Conservation (phyloP, 2,888 invertebrate species). For the Drosophila antonietae region DNA sequence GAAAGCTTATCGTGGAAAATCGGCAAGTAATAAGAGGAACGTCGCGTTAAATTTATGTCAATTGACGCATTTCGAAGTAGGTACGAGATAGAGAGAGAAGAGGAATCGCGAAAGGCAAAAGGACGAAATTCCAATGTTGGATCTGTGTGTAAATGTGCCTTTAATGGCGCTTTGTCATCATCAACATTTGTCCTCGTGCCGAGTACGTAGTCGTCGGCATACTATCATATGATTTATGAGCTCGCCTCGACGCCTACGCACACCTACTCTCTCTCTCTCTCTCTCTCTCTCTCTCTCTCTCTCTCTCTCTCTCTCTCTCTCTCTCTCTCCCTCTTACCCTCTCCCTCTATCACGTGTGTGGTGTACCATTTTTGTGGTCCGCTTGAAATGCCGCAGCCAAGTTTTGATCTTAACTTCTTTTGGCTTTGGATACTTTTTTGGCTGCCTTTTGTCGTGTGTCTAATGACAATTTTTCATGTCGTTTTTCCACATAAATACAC, state of each 20-base stretch:
- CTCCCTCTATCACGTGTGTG: constrained; percentile 28
- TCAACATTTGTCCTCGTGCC: constrained; percentile 79
- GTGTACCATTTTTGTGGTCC: constrained; percentile 24
- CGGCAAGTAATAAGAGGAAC: constrained; percentile 76
- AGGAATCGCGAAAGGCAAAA: not conserved
- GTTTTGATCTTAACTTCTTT: constrained; percentile 47
- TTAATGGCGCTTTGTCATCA: constrained; percentile 83
- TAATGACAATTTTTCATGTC: constrained; percentile 77
- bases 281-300: not conserved
- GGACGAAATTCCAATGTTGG: constrained; percentile 4
- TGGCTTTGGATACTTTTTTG: constrained; percentile 29
- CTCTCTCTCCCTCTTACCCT: constrained; percentile 5
- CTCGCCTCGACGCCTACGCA: constrained; percentile 55
- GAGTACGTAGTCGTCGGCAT: constrained; percentile 65
- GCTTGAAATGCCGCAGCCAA: constrained; percentile 54
- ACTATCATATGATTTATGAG: constrained; percentile 71
- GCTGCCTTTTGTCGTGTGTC: constrained; percentile 43
- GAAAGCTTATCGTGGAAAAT: constrained; percentile 58
- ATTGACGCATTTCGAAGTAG: constrained; percentile 59
- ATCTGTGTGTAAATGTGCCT: constrained; percentile 77
- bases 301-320: constrained; percentile 11
- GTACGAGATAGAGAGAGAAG: constrained; percentile 18
- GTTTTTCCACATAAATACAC: constrained; percentile 25
- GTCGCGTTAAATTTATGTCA: constrained; percentile 77
- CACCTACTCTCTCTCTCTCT: constrained; percentile 8